These are phyloP conservation scores for Nettapus auritus DNA, from an alignment of 2,113 vertebrate genomes.

Conservation along the genomic window DNA sequence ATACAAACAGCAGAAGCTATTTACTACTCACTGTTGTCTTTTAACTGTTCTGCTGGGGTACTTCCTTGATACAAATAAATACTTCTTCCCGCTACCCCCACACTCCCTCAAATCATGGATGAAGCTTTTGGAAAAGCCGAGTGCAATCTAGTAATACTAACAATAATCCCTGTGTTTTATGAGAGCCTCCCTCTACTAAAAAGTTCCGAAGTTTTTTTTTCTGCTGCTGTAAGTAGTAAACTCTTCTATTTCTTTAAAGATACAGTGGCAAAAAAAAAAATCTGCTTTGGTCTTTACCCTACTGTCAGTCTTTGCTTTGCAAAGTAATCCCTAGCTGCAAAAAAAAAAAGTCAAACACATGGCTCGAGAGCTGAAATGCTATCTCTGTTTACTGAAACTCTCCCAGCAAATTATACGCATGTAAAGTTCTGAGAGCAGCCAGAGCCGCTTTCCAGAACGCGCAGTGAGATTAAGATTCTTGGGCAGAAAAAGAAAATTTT, in stretches of 20 bases:
- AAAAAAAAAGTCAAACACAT: background rate
- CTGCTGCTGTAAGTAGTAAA: conserved; percentile 12
- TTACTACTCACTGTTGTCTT: conserved; percentile 1
- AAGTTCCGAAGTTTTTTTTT: conserved; percentile 34
- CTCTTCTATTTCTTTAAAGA: background rate
- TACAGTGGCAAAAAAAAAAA: background rate
- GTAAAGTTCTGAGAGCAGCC: conserved; percentile 44
- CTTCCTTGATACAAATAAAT: conserved; percentile 13
- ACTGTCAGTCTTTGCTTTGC: background rate
- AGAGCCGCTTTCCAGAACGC: conserved; percentile 20
- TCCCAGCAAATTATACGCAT: conserved; percentile 34
- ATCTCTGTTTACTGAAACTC: conserved; percentile 40
- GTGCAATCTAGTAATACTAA: conserved; percentile 42
- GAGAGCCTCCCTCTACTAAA: background rate
- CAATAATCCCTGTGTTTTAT: conserved; percentile 9
- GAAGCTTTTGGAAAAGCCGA: conserved; percentile 20
- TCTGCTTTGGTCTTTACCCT: background rate
- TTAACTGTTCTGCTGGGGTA: background rate
- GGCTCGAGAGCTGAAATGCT: background rate
- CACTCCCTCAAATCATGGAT: background rate
- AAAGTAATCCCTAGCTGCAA: background rate
- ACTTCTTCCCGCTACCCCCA: too few species aligned
- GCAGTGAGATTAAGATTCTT: conserved; percentile 42
- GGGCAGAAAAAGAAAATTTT: background rate
- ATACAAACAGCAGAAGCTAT: conserved; percentile 23